Evolutionary conservation across 37 sponge, comb jelly and placozoan species (phyloP).

Genomic region (Theonella swinhoei): DNA sequence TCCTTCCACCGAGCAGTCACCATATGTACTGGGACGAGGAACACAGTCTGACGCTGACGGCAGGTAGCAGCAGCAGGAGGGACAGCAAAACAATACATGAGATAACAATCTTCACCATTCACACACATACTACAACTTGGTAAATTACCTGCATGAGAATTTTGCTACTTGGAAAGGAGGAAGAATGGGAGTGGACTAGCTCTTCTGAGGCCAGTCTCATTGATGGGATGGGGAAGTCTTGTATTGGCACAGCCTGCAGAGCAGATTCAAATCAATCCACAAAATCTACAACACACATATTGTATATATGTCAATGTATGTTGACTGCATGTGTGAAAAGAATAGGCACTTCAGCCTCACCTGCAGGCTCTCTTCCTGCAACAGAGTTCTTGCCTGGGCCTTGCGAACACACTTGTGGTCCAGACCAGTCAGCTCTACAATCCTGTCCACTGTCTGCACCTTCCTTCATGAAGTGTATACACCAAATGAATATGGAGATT

Average conservation of each 20-base stretch:
- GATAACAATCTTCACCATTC: too few relatives aligned
- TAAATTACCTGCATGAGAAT: not conserved
- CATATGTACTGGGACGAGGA: not conserved
- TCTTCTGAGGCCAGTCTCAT: not conserved
- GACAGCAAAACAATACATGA: too few relatives aligned
- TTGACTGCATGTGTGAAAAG: too few relatives aligned
- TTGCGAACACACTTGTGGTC: constrained; percentile 6
- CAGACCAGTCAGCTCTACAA: not conserved
- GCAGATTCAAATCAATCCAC: too few relatives aligned
- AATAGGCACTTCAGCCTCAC: too few relatives aligned
- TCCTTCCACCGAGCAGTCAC: not conserved
- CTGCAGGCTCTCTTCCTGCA: not conserved
- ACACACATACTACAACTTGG: not conserved
- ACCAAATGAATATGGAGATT: not conserved
- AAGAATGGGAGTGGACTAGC: not conserved
- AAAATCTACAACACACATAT: too few relatives aligned
- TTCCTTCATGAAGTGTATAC: not conserved
- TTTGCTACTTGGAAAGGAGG: not conserved
- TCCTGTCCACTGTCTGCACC: not conserved
- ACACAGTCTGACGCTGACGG: not conserved
- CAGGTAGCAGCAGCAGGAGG: not conserved
- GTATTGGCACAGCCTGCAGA: not conserved
- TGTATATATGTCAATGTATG: too few relatives aligned
- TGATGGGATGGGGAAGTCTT: not conserved
- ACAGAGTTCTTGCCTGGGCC: not conserved